Evolutionary conservation across 2,113 vertebrate species (phyloP).

Genomic region (human (Homo sapiens)): DNA sequence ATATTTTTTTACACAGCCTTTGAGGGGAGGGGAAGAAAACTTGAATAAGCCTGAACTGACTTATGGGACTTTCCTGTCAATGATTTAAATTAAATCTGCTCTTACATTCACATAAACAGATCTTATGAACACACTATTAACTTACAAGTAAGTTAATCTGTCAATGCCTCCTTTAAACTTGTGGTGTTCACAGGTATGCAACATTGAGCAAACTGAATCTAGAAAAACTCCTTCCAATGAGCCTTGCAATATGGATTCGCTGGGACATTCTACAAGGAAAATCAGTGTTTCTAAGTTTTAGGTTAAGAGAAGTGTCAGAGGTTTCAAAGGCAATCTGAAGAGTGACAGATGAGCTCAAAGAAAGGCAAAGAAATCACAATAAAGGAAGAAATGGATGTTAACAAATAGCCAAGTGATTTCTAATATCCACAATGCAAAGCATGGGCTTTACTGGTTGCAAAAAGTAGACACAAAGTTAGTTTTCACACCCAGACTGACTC

Average conservation of each 20-base stretch:
- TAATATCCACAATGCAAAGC: neutral
- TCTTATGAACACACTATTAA: neutral
- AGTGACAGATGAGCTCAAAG: neutral
- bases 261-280: neutral
- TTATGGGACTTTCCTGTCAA: conserved; percentile 41
- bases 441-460: neutral
- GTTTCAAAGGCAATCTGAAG: neutral
- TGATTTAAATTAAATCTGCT: conserved; percentile 14
- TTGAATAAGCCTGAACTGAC: neutral
- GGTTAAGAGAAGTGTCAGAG: neutral
- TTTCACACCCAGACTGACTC: conserved; percentile 34
- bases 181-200: neutral
- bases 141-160: neutral
- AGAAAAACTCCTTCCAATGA: neutral
- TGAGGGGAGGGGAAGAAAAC: neutral
- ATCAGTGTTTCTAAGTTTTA: conserved; percentile 12
- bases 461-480: neutral
- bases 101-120: neutral
- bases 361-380: neutral
- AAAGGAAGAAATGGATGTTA: neutral
- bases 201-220: neutral
- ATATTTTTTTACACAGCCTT: neutral
- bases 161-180: neutral
- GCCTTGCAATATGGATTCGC: neutral
- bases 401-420: neutral